phyloP scores from a whole-genome alignment of 2,797 vertebrate species.

The Poecile montanus region DNA sequence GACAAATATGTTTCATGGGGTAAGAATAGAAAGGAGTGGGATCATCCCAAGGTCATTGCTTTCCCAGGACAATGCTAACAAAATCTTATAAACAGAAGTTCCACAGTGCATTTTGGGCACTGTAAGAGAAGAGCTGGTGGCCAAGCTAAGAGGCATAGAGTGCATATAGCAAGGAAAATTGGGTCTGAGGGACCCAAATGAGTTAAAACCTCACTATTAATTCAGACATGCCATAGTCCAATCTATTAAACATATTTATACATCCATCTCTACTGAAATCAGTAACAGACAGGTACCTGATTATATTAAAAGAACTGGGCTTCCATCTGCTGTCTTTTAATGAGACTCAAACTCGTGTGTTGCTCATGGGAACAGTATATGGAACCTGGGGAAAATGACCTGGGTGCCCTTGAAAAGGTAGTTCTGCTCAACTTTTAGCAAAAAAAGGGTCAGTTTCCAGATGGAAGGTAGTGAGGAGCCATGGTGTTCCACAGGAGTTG shows the following conservation, averaged over 20 bases:
- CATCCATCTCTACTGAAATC: neutral
- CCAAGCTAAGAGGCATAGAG: neutral
- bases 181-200: too few species aligned
- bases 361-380: neutral
- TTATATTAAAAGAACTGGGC: neutral
- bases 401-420: neutral
- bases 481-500: neutral
- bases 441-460: neutral
- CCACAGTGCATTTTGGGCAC: neutral
- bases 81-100: neutral
- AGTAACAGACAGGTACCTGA: neutral
- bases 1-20: neutral
- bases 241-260: neutral
- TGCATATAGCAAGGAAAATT: neutral
- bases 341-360: neutral
- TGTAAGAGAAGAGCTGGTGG: neutral
- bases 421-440: neutral
- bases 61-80: neutral
- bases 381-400: neutral
- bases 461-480: neutral
- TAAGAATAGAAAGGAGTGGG: neutral
- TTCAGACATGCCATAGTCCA: neutral
- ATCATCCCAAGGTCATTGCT: neutral
- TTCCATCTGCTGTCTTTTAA: neutral
- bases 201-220: neutral